Conservation (phyloP, 2,113 vertebrate species). For the Anseranas semipalmata region DNA sequence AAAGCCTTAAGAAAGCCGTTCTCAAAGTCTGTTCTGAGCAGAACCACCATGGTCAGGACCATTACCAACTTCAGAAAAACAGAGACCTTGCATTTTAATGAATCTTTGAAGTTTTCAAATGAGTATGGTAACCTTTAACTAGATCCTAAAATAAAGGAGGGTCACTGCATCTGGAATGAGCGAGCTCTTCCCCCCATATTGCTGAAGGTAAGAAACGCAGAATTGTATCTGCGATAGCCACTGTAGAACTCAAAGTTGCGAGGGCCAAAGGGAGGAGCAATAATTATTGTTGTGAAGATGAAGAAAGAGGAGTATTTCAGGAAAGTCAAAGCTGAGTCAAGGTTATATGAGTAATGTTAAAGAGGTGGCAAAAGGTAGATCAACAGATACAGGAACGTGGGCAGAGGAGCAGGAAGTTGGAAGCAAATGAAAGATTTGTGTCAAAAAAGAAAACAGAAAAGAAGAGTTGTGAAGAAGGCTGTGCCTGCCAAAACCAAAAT, state of each 20-base stretch:
- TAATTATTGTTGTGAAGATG: not conserved
- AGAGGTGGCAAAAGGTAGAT: conserved; percentile 55
- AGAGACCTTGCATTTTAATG: not conserved
- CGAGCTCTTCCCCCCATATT: not conserved
- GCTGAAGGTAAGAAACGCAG: not conserved
- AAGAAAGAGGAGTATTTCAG: conserved; percentile 26
- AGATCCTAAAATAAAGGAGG: not conserved
- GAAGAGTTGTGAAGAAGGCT: not conserved
- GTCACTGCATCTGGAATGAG: not conserved
- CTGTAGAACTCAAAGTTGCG: not conserved
- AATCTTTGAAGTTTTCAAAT: not conserved
- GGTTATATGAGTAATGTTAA: conserved; percentile 51
- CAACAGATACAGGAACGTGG: not conserved
- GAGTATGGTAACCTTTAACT: not conserved
- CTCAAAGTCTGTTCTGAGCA: not conserved
- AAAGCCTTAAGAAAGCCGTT: not conserved
- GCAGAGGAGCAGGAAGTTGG: conserved; percentile 54
- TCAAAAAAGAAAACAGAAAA: conserved; percentile 10
- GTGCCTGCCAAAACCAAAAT: conserved; percentile 24
- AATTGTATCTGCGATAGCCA: not conserved
- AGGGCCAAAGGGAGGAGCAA: conserved; percentile 12
- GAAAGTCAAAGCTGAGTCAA: conserved; percentile 64
- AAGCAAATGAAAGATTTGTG: conserved; percentile 53
- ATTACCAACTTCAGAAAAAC: not conserved
- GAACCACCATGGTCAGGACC: not conserved